These are phyloP conservation scores for Dryomyza anilis DNA, from an alignment of 2,888 invertebrate genomes.

Conservation along the genomic window DNA sequence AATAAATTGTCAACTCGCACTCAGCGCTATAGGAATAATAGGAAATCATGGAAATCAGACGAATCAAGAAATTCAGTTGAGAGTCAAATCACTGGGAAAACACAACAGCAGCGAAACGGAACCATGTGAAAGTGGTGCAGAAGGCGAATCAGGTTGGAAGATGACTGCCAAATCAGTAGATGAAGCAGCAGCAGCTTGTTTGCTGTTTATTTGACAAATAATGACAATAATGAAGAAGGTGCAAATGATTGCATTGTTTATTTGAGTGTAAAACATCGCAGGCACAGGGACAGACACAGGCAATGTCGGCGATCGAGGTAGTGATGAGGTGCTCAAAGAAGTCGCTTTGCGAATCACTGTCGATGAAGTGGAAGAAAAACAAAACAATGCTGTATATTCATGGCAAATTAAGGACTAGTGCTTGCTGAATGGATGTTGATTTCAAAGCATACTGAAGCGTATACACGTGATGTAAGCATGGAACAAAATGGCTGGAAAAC, in stretches of 20 bases:
- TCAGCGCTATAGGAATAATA: conserved; percentile 45
- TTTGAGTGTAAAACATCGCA: conserved; percentile 47
- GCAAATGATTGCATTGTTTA: conserved; percentile 55
- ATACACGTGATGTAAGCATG: too few species aligned
- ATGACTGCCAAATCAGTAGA: background rate
- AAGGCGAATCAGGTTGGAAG: background rate
- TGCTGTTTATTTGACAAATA: conserved; percentile 55
- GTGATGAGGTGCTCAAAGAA: too few species aligned
- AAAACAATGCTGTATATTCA: background rate
- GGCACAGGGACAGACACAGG: background rate
- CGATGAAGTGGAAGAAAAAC: background rate
- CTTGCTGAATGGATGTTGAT: too few species aligned
- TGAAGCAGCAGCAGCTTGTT: conserved; percentile 38
- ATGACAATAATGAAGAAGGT: conserved; percentile 53
- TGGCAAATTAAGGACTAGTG: background rate
- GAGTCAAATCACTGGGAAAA: background rate
- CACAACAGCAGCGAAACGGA: conserved; percentile 6
- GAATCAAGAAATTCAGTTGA: conserved; percentile 36
- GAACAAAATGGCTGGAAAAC: too few species aligned
- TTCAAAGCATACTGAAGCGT: too few species aligned
- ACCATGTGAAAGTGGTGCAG: background rate
- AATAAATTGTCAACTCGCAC: conserved; percentile 49
- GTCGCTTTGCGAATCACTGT: background rate
- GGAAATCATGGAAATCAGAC: conserved; percentile 45
- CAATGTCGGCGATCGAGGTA: too few species aligned